A percentile compares a stretch with the other conserved stretches of the same genome.
phyloP scores from a whole-genome alignment of 2,797 vertebrate species.

The Rhinophrynus dorsalis region DNA sequence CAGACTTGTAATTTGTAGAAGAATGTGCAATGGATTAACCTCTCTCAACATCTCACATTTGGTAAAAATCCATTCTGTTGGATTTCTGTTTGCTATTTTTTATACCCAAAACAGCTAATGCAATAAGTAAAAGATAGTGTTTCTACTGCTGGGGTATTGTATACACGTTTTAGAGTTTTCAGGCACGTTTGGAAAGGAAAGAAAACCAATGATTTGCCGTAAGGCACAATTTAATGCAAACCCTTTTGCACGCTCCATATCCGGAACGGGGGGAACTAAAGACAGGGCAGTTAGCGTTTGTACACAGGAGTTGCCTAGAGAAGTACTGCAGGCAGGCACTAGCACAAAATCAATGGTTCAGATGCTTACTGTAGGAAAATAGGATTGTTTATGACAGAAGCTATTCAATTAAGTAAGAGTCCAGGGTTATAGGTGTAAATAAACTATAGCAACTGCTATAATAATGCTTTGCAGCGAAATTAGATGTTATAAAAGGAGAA shows the following conservation, averaged over 20 bases:
- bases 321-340: background rate
- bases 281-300: conserved; percentile 11
- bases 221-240: conserved; percentile 36
- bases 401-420: too few relatives aligned
- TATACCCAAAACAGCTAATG: background rate
- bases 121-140: conserved; percentile 3
- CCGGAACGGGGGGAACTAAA: conserved; percentile 5
- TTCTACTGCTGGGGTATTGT: background rate
- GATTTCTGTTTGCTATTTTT: conserved; percentile 4
- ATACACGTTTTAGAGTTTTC: conserved; percentile 10
- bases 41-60: conserved; percentile 19
- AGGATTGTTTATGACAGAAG: conserved; percentile 4
- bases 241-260: conserved; percentile 11
- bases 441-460: too few relatives aligned
- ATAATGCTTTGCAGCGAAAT: too few relatives aligned
- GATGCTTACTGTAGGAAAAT: conserved; percentile 2
- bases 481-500: too few relatives aligned
- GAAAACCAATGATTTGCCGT: conserved; percentile 31
- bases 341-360: background rate
- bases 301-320: background rate
- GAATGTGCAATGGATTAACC: conserved; percentile 28
- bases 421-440: too few relatives aligned
- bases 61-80: conserved; percentile 9
- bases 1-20: background rate
- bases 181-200: conserved; percentile 18